phyloP scores from a whole-genome alignment of 2,888 invertebrate genomes.

The Dicroscelio sp. region DNA sequence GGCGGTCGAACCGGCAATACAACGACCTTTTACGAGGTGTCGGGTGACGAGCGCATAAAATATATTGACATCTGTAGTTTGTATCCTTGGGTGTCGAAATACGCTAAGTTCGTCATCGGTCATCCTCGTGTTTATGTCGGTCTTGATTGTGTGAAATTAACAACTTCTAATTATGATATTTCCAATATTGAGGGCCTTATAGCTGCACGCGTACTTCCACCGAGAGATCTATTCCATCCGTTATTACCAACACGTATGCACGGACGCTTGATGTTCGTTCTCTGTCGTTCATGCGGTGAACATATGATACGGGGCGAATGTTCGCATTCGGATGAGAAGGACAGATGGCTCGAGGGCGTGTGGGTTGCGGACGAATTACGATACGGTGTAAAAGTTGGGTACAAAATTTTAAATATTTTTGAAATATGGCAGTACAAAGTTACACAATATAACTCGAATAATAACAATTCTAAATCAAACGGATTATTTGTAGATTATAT shows the following conservation, averaged over 20 bases:
- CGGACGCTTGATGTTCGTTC: slow-evolving; percentile 87
- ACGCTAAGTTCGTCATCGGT: slow-evolving; percentile 62
- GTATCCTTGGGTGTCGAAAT: slow-evolving; percentile 85
- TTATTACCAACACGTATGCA: background rate
- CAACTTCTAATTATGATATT: background rate
- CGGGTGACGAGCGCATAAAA: background rate
- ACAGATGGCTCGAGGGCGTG: slow-evolving; percentile 86
- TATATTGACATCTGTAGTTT: slow-evolving; percentile 8
- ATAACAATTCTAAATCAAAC: too few species aligned
- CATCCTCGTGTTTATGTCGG: slow-evolving; percentile 84
- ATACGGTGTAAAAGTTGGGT: slow-evolving; percentile 88
- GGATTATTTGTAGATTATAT: slow-evolving; percentile 69
- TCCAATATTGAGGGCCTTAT: background rate
- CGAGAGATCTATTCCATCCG: background rate
- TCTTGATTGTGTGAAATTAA: slow-evolving; percentile 62
- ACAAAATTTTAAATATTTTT: slow-evolving; percentile 87
- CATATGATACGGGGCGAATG: slow-evolving; percentile 85
- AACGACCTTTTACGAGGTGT: background rate
- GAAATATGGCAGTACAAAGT: slow-evolving; percentile 89
- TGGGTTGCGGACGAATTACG: slow-evolving; percentile 89
- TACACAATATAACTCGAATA: slow-evolving; percentile 81
- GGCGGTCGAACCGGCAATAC: slow-evolving; percentile 24
- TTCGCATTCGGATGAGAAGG: slow-evolving; percentile 83
- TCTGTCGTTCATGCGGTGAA: slow-evolving; percentile 89
- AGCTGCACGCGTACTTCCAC: background rate